Percentiles rank a stretch among this genome's conserved stretches.
phyloP scores from a whole-genome alignment of 1,140 invertebrate species.

The Hermetia illucens region DNA sequence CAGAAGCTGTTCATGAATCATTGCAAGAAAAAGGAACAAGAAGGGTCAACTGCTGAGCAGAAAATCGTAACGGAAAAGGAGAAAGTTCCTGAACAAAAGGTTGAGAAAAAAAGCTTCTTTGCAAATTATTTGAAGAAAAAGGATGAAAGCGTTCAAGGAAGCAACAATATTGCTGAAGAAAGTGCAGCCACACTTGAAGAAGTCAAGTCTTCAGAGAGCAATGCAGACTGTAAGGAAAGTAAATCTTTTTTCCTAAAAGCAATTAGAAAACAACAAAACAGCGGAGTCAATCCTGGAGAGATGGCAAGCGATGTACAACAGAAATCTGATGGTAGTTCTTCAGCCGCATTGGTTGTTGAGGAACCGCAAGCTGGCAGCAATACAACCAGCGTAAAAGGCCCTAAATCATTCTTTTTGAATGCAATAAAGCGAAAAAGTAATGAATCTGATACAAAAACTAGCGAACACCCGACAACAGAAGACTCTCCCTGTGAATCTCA shows the following conservation, averaged over 20 bases:
- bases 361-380: too few relatives aligned
- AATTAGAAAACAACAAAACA: background rate
- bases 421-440: background rate
- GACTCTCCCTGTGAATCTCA: background rate
- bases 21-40: conserved; percentile 12
- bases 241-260: background rate
- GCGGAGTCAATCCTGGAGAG: background rate
- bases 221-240: background rate
- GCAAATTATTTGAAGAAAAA: background rate
- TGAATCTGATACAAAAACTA: background rate
- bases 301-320: background rate
- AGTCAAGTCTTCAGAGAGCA: background rate
- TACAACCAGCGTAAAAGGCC: too few relatives aligned
- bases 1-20: conserved; percentile 25
- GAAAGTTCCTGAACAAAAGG: background rate
- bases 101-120: background rate
- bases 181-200: too few relatives aligned
- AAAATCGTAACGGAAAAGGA: conserved; percentile 16
- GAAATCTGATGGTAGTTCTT: background rate
- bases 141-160: background rate
- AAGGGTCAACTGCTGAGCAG: conserved; percentile 17
- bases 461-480: background rate
- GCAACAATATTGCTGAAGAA: background rate
- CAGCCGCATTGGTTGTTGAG: background rate
- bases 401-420: too few relatives aligned